Evolutionary conservation across 1,140 invertebrate genomes (phyloP), one percentile per base, ranked within the genome.

Genomic region (Helicorthomorpha holstii): DNA sequence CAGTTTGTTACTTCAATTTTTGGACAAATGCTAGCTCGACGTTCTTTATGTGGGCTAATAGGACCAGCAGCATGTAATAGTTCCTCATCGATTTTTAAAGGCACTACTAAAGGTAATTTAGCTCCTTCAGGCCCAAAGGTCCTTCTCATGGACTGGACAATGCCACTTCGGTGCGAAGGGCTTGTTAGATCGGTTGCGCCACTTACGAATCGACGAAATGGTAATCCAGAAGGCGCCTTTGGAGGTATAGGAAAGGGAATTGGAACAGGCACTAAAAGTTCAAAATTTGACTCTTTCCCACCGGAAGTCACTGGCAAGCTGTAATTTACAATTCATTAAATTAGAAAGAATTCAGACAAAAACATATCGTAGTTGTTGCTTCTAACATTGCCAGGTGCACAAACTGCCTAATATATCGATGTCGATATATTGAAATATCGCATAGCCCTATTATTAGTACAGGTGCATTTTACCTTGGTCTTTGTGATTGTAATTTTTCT

Each of bases 401-500:
- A n/a, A n/a, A n/a, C n/a, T n/a, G n/a, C n/a, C n/a, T n/a, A n/a
- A n/a, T n/a, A n/a, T n/a, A n/a, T n/a, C n/a, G n/a, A n/a, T n/a
- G n/a, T n/a, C n/a, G n/a, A n/a, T n/a, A n/a, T n/a, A n/a, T n/a
- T n/a, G n/a, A n/a, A n/a, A n/a, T n/a, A n/a, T n/a, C n/a, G n/a
- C n/a, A n/a, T n/a, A n/a, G n/a, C n/a, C n/a, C n/a, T n/a, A n/a
- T n/a, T n/a, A n/a, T n/a, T n/a, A n/a, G n/a, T n/a, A n/a, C n/a
- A n/a, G n/a, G 29, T 34, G 29, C 29, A 34, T 34, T 34, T 38
- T 50, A 60, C 52, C 58, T 60, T 16, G 61, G 61, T 44, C 61
- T 56, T 41, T 62, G 61, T 24, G 53, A 50, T 42, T 62, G 61
- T 14, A 62, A 48, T 46, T 62, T 62, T 22, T 62, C 61, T 50